These are phyloP conservation scores for Hypotaenidia philippensis DNA, from an alignment of 2,797 vertebrate species.

Conservation along the genomic window DNA sequence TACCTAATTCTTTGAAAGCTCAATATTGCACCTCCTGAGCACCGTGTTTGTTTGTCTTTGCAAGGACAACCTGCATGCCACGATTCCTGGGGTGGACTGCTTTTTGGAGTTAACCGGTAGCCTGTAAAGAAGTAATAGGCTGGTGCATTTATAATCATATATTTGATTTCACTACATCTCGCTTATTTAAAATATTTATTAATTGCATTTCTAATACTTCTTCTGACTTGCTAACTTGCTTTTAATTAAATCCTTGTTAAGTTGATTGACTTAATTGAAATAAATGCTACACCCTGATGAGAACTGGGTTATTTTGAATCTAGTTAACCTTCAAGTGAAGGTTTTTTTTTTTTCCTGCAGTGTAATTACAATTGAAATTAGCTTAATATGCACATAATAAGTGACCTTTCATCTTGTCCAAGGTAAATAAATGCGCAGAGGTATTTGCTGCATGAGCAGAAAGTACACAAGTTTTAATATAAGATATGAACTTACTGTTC, in stretches of 20 bases:
- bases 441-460: not conserved
- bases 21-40: not conserved
- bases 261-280: conserved; percentile 61
- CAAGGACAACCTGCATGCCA: not conserved
- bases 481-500: not conserved
- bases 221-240: conserved; percentile 58
- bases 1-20: not conserved
- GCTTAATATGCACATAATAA: conserved; percentile 33
- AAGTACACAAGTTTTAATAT: not conserved
- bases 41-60: not conserved
- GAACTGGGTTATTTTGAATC: conserved; percentile 63
- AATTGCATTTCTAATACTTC: conserved; percentile 38
- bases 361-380: conserved; percentile 60
- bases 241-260: conserved; percentile 62
- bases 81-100: not conserved
- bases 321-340: conserved; percentile 60
- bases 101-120: not conserved
- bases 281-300: conserved; percentile 57
- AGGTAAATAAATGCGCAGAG: not conserved
- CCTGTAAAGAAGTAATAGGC: not conserved
- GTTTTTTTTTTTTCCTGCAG: not conserved
- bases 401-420: conserved; percentile 34
- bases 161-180: not conserved
- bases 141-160: not conserved
- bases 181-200: conserved; percentile 50